Percentiles rank a stretch among this genome's conserved stretches.
These are phyloP conservation scores for Dolomedes plantarius DNA, from an alignment of 2,888 invertebrate species.

Conservation along the genomic window DNA sequence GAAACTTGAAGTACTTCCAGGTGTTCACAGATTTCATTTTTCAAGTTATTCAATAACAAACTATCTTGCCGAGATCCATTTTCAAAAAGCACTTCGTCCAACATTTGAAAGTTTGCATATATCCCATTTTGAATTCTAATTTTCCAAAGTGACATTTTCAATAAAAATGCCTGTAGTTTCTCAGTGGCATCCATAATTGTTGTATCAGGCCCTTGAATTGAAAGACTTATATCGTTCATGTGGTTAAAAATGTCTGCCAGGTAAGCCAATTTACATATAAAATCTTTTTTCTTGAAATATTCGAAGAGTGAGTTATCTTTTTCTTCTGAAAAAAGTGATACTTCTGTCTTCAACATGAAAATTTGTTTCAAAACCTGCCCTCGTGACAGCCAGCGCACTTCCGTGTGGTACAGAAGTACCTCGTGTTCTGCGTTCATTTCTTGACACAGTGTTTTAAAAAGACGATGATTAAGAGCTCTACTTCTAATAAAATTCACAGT, in stretches of 20 bases:
- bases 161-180: constrained; percentile 14
- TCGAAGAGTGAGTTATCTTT: constrained; percentile 21
- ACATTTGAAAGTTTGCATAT: constrained; percentile 20
- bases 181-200: constrained; percentile 18
- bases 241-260: constrained; percentile 29
- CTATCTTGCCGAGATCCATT: constrained; percentile 21
- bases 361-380: constrained; percentile 46
- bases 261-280: constrained; percentile 26
- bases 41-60: too few relatives aligned
- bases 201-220: constrained; percentile 22
- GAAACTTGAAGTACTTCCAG: constrained; percentile 30
- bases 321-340: constrained; percentile 28
- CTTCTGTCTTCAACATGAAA: constrained; percentile 47
- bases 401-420: constrained; percentile 52
- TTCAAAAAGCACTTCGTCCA: constrained; percentile 22
- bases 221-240: constrained; percentile 23
- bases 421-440: constrained; percentile 43
- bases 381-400: constrained; percentile 48
- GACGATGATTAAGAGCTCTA: constrained; percentile 57
- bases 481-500: constrained; percentile 50
- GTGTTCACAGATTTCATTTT: constrained; percentile 26
- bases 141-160: constrained; percentile 11
- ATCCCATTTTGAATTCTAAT: constrained; percentile 11
- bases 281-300: constrained; percentile 31
- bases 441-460: constrained; percentile 34